Evolutionary conservation across 2,888 invertebrate species (phyloP).

Genomic region (Clanis bilineata): DNA sequence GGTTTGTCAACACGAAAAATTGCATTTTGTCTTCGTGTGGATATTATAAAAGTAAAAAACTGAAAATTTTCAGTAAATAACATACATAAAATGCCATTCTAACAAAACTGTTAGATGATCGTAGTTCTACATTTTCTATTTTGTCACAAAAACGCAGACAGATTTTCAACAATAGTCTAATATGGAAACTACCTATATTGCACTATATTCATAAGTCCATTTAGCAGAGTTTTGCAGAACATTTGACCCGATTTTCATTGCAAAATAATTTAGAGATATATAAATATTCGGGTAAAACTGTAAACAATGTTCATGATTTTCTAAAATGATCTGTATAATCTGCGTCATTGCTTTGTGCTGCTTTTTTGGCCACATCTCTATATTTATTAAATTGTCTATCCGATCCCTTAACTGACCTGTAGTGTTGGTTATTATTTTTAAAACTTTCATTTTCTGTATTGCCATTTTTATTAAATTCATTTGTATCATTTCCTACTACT

Average conservation of each 20-base stretch:
- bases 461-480: slow-evolving; percentile 38
- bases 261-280: not conserved
- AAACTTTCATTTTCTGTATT: slow-evolving; percentile 36
- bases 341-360: slow-evolving; percentile 48
- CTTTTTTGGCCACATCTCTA: slow-evolving; percentile 51
- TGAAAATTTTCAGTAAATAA: not conserved
- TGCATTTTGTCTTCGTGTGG: not conserved
- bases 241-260: not conserved
- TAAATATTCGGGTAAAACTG: not conserved
- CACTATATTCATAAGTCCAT: no score
- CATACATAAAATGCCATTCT: no score
- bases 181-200: no score
- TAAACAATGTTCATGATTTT: not conserved
- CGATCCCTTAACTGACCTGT: slow-evolving; percentile 34
- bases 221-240: not conserved
- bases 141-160: no score
- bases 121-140: no score
- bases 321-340: slow-evolving; percentile 43
- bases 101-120: no score
- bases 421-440: slow-evolving; percentile 40
- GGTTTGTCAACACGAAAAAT: not conserved
- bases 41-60: not conserved
- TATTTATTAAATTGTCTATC: slow-evolving; percentile 47
- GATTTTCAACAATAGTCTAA: no score
- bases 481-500: slow-evolving; percentile 39